Percentiles rank a stretch among this genome's conserved stretches.
Evolutionary conservation across 2,113 vertebrate genomes (phyloP).

Genomic region (Seriola quinqueradiata): DNA sequence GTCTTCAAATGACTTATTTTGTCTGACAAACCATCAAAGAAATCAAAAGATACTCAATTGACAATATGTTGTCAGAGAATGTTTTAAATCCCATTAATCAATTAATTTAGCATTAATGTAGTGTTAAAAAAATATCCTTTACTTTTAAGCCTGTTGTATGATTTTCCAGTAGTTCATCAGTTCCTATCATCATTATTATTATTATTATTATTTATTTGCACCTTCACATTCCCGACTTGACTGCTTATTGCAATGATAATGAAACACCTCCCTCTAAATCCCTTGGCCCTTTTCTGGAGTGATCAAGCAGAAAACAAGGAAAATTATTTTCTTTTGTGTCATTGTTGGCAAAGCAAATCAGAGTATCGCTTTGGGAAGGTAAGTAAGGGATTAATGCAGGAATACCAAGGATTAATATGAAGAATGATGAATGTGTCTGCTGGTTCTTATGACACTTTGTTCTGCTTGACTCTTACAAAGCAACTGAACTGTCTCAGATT

Average conservation of each 20-base stretch:
- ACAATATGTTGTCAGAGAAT: not conserved
- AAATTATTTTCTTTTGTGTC: not conserved
- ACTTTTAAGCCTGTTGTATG: not conserved
- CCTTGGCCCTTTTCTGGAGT: not conserved
- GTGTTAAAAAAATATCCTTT: not conserved
- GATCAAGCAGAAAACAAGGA: not conserved
- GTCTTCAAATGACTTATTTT: not conserved
- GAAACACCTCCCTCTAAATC: not conserved
- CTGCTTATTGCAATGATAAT: not conserved
- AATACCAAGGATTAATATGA: conserved; percentile 34
- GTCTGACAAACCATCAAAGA: not conserved
- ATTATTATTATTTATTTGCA: not conserved
- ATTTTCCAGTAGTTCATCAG: not conserved
- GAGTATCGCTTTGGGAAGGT: not conserved
- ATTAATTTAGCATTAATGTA: not conserved
- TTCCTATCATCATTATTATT: not conserved
- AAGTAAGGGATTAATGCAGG: conserved; percentile 20
- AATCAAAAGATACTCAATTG: not conserved
- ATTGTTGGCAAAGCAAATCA: conserved; percentile 1
- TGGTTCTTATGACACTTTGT: not conserved
- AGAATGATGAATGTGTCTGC: conserved; percentile 18
- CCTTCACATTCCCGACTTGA: not conserved
- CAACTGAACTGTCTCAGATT: conserved; percentile 24
- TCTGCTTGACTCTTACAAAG: conserved; percentile 34
- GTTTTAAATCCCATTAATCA: not conserved